Base-by-base conservation (phyloP, 2,888 invertebrate genomes). In the Luperina testacea region DNA sequence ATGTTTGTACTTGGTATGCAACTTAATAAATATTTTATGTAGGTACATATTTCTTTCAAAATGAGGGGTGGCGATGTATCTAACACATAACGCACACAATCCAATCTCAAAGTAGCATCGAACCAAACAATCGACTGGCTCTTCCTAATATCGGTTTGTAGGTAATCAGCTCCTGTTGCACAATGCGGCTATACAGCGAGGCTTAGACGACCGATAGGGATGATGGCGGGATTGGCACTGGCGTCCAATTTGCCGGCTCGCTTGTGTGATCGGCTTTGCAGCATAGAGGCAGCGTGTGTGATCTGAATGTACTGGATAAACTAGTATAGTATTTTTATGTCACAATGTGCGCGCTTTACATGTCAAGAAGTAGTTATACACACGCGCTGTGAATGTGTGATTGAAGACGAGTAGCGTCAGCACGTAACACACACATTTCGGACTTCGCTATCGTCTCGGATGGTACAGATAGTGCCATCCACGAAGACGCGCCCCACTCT, bases 201-300 rank as follows among this genome's bases (percentile, higher is more conserved):
- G 20, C 7, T 64, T 42, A 27, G 27, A 64, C 64, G 45, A 15
- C 20, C 38, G 57, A 71, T 17, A 20, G 27, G 48, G 8, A 7
- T 13, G 27, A 17, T 38, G 13, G 38, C 17, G 38, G 45, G 38
- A 51, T 70, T 63, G 42, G 27, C 63, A 65, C 53, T 57, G 48
- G 27, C 8, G 59, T 67, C 48, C 63, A 80, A 81, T 72, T 81
- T 81, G 42, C 15, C 13, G 38, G 68, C 8, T 51, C 17, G 27
- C 13, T 45, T 38, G 15, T 38, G 53, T 57, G 65, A 42, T 59
- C 78, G 65, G 65, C 65, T 59, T 77, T 78, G 57, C 27, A 27
- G 15, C 42, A 68, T 38, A 20, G 5, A 57, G 42, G 6, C 53
- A 24, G n/a, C 2, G 24, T 51, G 8, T 72, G 57, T 27, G 9